Evolutionary conservation across 2,113 vertebrate genomes (phyloP).

Genomic region (Anser brachyrhynchus): DNA sequence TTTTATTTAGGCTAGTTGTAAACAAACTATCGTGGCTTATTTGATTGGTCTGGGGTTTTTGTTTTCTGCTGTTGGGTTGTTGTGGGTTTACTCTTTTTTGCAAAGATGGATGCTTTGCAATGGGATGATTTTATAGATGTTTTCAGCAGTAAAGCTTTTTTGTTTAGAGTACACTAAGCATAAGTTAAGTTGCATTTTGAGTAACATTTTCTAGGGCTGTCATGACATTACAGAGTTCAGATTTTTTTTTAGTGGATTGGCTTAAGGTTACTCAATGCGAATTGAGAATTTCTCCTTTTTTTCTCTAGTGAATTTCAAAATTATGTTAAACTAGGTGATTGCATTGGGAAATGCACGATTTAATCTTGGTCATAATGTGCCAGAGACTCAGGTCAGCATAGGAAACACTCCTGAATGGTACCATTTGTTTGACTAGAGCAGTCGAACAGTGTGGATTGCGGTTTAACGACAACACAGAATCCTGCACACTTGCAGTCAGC

Average conservation of each 20-base stretch:
- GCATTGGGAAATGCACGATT: rapidly evolving
- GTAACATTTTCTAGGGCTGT: neutral
- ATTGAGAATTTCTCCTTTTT: neutral
- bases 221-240: rapidly evolving
- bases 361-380: neutral
- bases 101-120: neutral
- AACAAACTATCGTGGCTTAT: neutral
- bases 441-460: rapidly evolving
- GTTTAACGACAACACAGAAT: neutral
- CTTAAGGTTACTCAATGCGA: neutral
- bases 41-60: neutral
- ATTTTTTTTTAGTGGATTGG: neutral
- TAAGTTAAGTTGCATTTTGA: neutral
- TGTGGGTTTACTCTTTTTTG: neutral
- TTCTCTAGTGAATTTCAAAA: neutral
- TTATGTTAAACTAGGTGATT: neutral
- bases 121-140: neutral
- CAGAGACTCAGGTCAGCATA: rapidly evolving
- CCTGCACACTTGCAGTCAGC: neutral
- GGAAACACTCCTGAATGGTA: rapidly evolving
- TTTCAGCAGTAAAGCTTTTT: neutral
- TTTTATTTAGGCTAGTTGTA: neutral
- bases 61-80: neutral
- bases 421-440: neutral
- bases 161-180: neutral